A percentile compares a stretch with the other conserved stretches of the same genome.
These are phyloP conservation scores for Terebella lapidaria DNA, from an alignment of 2,888 invertebrate species.

Conservation along the genomic window DNA sequence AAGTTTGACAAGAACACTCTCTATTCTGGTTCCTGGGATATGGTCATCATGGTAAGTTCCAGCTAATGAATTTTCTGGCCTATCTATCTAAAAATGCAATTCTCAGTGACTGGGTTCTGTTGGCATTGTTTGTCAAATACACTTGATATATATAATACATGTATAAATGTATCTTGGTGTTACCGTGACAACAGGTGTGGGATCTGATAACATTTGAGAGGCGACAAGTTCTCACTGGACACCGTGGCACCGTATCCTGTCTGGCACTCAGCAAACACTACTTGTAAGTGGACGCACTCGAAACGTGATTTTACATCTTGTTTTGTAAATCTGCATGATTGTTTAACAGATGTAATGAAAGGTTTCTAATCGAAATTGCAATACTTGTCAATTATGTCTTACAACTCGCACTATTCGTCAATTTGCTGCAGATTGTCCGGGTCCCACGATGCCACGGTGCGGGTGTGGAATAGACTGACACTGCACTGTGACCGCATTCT, in stretches of 20 bases:
- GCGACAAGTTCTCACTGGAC: conserved; percentile 34
- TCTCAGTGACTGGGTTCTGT: no score
- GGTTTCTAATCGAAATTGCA: no score
- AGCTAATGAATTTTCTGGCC: not conserved
- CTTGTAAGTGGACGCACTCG: conserved; percentile 38
- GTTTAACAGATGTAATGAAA: no score
- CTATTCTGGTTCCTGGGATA: conserved; percentile 48
- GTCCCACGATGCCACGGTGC: conserved; percentile 38
- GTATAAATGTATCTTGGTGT: no score
- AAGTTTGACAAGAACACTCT: conserved; percentile 39
- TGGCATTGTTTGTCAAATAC: no score
- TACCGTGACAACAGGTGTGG: conserved; percentile 47
- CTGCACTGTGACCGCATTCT: conserved; percentile 30
- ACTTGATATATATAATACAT: no score
- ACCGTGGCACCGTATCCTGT: conserved; percentile 40
- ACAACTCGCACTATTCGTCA: no score
- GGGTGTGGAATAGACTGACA: conserved; percentile 33
- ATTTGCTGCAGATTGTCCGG: conserved; percentile 34
- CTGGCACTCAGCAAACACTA: conserved; percentile 31
- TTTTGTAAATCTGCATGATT: no score
- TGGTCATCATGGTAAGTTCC: conserved; percentile 38
- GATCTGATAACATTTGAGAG: conserved; percentile 38
- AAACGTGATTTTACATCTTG: no score
- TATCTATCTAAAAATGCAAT: no score
- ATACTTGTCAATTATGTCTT: no score